phyloP scores from a whole-genome alignment of 2,888 invertebrate species.

The Acrocera orbiculus region DNA sequence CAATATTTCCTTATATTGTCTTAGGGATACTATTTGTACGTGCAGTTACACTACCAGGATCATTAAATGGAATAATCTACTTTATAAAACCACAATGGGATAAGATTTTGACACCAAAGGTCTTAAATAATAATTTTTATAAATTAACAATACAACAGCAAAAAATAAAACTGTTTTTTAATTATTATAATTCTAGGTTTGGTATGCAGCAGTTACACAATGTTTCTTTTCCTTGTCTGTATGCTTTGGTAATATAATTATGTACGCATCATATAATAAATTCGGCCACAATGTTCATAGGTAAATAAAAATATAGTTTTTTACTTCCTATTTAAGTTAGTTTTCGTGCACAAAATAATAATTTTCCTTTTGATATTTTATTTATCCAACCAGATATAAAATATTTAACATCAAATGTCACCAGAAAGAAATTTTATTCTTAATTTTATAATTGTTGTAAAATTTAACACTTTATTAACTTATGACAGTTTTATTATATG shows the following conservation, averaged over 20 bases:
- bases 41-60: slow-evolving; percentile 42
- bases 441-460: too few species aligned
- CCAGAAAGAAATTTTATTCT: too few species aligned
- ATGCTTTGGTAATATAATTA: slow-evolving; percentile 43
- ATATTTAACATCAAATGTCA: too few species aligned
- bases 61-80: slow-evolving; percentile 41
- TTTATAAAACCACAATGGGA: slow-evolving; percentile 48
- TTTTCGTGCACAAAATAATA: too few species aligned
- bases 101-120: slow-evolving; percentile 40
- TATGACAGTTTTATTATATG: too few species aligned
- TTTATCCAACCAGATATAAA: too few species aligned
- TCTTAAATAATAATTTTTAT: not conserved
- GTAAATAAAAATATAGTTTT: slow-evolving; percentile 17
- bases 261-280: slow-evolving; percentile 43
- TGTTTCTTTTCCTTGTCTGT: slow-evolving; percentile 46
- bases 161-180: too few species aligned
- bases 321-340: too few species aligned
- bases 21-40: slow-evolving; percentile 44
- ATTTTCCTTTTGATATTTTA: too few species aligned
- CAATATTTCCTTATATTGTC: slow-evolving; percentile 51
- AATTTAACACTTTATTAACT: too few species aligned
- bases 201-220: slow-evolving; percentile 47
- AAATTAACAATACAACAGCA: not conserved
- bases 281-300: slow-evolving; percentile 41
- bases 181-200: too few species aligned